These are phyloP conservation scores for Paramisgurnus dabryanus DNA, from an alignment of 2,113 vertebrate genomes.

Conservation along the genomic window DNA sequence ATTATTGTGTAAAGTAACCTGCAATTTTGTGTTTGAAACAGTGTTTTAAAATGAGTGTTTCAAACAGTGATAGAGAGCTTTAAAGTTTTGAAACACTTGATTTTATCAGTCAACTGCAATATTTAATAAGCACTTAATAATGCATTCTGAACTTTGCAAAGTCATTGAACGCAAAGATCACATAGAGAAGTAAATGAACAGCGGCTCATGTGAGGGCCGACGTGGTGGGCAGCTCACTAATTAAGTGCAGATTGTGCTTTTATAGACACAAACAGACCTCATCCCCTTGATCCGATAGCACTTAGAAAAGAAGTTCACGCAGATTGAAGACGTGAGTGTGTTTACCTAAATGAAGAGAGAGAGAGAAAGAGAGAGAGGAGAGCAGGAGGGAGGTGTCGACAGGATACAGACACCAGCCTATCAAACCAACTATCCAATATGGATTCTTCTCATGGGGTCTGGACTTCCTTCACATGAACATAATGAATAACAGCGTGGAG, in stretches of 20 bases:
- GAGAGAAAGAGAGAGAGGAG: not conserved
- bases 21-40: too few species aligned
- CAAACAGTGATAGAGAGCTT: too few species aligned
- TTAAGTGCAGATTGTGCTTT: not conserved
- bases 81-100: too few species aligned
- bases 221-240: conserved; percentile 1
- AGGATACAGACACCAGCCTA: not conserved
- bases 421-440: not conserved
- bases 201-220: too few species aligned
- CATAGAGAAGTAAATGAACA: not conserved
- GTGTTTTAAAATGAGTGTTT: too few species aligned
- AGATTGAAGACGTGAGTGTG: not conserved
- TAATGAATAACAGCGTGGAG: not conserved
- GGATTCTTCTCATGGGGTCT: not conserved
- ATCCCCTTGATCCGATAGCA: too few species aligned
- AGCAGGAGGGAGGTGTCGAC: not conserved
- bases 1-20: too few species aligned
- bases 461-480: not conserved
- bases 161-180: not conserved
- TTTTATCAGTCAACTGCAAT: not conserved
- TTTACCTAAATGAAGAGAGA: not conserved
- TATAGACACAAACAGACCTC: not conserved
- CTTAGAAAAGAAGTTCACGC: not conserved
- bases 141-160: not conserved
- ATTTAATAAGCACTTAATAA: not conserved